These are phyloP conservation scores for Austrolebias charrua DNA, from an alignment of 2,797 vertebrate species.

Conservation along the genomic window DNA sequence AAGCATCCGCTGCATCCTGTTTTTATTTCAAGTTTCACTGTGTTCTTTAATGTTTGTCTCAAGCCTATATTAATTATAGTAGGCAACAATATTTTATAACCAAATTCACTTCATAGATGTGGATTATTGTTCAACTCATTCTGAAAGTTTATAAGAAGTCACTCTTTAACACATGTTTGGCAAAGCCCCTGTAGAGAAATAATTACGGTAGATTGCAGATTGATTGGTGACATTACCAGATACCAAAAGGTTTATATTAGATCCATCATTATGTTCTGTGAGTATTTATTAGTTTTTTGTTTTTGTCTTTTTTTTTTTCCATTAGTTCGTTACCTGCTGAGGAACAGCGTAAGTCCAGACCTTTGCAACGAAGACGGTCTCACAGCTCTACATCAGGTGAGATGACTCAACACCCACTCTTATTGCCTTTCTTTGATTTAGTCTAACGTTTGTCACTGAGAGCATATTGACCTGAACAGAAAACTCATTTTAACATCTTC, in stretches of 20 bases:
- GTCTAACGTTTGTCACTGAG: rapidly evolving
- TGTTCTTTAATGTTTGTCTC: too few species aligned
- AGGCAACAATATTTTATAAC: too few species aligned
- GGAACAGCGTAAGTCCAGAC: slow-evolving; percentile 93
- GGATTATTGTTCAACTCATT: too few species aligned
- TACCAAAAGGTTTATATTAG: slow-evolving; percentile 36
- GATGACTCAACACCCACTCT: slow-evolving; percentile 3
- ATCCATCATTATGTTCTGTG: slow-evolving; percentile 6
- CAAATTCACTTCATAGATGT: too few species aligned
- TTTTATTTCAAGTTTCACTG: too few species aligned
- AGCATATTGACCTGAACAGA: too few species aligned
- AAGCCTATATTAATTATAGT: too few species aligned
- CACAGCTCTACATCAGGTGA: slow-evolving; percentile 97
- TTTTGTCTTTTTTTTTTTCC: slow-evolving; percentile 27
- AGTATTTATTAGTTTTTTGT: slow-evolving; percentile 13
- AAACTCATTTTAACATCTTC: too few species aligned
- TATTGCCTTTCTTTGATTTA: neutral
- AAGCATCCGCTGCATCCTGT: too few species aligned
- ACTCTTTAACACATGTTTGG: slow-evolving; percentile 35
- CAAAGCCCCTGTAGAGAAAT: slow-evolving; percentile 37
- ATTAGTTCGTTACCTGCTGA: slow-evolving; percentile 92
- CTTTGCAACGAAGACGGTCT: slow-evolving; percentile 97
- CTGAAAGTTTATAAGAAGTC: neutral
- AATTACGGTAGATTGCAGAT: slow-evolving; percentile 50
- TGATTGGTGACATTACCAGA: slow-evolving; percentile 40